phyloP scores from a whole-genome alignment of 1,140 invertebrate genomes.

The Copidosoma floridanum region DNA sequence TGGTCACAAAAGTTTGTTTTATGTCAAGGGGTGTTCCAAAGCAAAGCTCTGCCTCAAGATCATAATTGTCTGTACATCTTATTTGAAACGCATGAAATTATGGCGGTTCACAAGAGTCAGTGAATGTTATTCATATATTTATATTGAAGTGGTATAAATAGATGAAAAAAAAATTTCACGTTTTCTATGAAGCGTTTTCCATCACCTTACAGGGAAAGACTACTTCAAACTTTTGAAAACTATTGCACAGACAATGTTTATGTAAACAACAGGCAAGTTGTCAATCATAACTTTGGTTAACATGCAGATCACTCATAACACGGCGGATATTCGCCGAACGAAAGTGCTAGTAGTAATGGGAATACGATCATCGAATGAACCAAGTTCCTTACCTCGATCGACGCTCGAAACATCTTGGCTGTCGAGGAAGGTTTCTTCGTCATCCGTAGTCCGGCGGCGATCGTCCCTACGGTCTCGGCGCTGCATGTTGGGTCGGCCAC shows the following conservation, averaged over 20 bases:
- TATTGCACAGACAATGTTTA: not conserved
- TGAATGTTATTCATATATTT: too few relatives aligned
- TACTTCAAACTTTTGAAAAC: too few relatives aligned
- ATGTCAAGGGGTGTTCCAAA: slow-evolving; percentile 37
- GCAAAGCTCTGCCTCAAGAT: not conserved
- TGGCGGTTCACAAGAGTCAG: too few relatives aligned
- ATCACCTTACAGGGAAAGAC: too few relatives aligned
- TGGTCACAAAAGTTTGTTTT: slow-evolving; percentile 55
- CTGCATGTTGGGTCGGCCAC: slow-evolving; percentile 51
- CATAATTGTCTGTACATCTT: not conserved
- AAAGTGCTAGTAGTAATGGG: too few relatives aligned
- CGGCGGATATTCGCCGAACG: too few relatives aligned
- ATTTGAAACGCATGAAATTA: too few relatives aligned
- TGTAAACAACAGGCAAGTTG: not conserved
- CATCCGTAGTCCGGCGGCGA: slow-evolving; percentile 70
- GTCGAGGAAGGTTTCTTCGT: slow-evolving; percentile 76
- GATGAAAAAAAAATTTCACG: too few relatives aligned
- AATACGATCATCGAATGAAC: too few relatives aligned
- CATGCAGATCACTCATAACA: not conserved
- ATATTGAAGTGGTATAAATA: too few relatives aligned
- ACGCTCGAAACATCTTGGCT: slow-evolving; percentile 76
- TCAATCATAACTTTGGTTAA: slow-evolving; percentile 5
- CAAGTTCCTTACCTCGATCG: slow-evolving; percentile 76
- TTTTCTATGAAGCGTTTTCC: too few relatives aligned
- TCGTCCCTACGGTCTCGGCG: slow-evolving; percentile 64